Percentiles rank a stretch among this genome's conserved stretches.
These are phyloP conservation scores for Galago senegalensis DNA, from an alignment of 2,797 vertebrate genomes.

Conservation along the genomic window DNA sequence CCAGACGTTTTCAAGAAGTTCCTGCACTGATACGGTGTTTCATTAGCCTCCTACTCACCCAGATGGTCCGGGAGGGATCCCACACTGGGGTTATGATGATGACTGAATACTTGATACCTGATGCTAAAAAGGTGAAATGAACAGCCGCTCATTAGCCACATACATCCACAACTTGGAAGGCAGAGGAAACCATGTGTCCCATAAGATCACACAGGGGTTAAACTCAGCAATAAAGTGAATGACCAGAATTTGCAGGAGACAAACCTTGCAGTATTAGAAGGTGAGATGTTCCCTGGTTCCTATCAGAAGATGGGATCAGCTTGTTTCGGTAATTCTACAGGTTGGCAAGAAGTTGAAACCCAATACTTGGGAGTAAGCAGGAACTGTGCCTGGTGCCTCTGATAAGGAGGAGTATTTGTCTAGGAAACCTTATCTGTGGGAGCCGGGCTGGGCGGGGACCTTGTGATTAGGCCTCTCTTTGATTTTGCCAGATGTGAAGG, in stretches of 20 bases:
- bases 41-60: background rate
- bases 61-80: background rate
- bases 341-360: conserved; percentile 40
- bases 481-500: conserved; percentile 8
- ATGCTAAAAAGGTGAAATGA: background rate
- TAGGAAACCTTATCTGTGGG: background rate
- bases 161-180: background rate
- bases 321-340: conserved; percentile 44
- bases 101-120: background rate
- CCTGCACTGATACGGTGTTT: background rate
- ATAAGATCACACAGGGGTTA: background rate
- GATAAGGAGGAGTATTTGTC: conserved; percentile 54
- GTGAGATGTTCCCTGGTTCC: background rate
- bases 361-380: background rate
- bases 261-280: background rate
- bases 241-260: background rate
- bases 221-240: background rate
- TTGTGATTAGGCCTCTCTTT: background rate
- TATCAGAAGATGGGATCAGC: background rate
- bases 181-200: background rate
- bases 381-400: conserved; percentile 33
- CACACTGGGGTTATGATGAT: background rate
- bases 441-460: background rate
- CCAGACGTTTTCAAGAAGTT: background rate
- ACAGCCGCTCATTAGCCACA: background rate